A percentile compares a stretch with the other conserved stretches of the same genome.
Evolutionary conservation across 2,888 invertebrate genomes (phyloP).

Genomic region (Digitonthophagus gazella): DNA sequence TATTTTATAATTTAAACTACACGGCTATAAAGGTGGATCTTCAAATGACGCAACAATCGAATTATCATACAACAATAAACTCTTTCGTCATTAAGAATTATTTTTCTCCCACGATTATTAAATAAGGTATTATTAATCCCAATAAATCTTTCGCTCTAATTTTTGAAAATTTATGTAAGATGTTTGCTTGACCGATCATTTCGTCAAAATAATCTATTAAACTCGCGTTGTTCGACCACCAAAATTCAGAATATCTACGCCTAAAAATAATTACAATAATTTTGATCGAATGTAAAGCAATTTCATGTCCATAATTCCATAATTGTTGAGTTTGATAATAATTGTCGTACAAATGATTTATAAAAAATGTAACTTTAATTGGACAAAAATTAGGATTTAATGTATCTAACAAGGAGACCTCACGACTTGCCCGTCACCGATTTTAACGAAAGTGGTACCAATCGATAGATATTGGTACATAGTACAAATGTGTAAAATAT

Average conservation of each 20-base stretch:
- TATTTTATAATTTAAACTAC: constrained; percentile 81
- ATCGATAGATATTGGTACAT: constrained; percentile 81
- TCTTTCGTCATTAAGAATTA: constrained; percentile 92
- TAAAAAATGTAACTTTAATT: constrained; percentile 78
- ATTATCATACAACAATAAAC: constrained; percentile 83
- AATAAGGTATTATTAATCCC: constrained; percentile 82
- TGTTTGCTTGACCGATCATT: constrained; percentile 86
- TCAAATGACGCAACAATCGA: constrained; percentile 77
- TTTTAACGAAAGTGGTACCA: constrained; percentile 64
- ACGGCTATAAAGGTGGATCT: constrained; percentile 86
- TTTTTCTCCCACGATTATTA: constrained; percentile 84
- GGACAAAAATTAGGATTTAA: constrained; percentile 84
- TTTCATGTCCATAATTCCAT: constrained; percentile 87
- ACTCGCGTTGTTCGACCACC: constrained; percentile 85
- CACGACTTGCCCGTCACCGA: too few relatives aligned
- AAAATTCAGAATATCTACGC: constrained; percentile 76
- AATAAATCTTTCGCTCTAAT: constrained; percentile 79
- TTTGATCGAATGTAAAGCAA: constrained; percentile 84
- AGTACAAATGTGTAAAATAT: constrained; percentile 79
- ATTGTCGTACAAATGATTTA: constrained; percentile 86
- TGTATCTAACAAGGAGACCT: constrained; percentile 67
- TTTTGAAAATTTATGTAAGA: constrained; percentile 74
- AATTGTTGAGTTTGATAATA: constrained; percentile 85
- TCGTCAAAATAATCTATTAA: constrained; percentile 91
- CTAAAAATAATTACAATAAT: constrained; percentile 77